A percentile compares a stretch with the other conserved stretches of the same genome.
Conservation (phyloP, 2,797 vertebrate genomes). For the Ispidina lecontei region DNA sequence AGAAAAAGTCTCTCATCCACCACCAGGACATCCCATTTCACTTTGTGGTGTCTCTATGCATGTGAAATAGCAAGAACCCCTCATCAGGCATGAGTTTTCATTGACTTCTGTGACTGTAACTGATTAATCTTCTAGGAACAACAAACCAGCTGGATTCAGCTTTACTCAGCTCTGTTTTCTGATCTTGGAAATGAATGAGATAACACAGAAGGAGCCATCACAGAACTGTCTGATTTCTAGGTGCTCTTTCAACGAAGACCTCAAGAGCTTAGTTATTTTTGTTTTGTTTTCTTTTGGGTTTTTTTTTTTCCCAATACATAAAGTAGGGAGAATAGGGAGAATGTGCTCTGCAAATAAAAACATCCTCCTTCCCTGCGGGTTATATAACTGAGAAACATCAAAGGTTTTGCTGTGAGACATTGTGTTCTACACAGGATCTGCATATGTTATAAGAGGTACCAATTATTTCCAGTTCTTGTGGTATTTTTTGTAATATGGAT, state of each 20-base stretch:
- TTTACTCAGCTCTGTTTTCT: background rate
- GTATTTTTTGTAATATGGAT: conserved; percentile 34
- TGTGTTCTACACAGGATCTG: conserved; percentile 34
- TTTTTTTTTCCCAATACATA: background rate
- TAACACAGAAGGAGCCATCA: background rate
- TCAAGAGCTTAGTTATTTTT: background rate
- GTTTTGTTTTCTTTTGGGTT: background rate
- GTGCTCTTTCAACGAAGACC: background rate
- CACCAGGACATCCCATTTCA: background rate
- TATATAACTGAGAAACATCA: conserved; percentile 56
- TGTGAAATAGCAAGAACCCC: background rate
- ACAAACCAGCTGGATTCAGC: background rate
- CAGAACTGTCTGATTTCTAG: background rate
- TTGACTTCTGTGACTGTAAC: background rate
- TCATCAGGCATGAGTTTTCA: background rate
- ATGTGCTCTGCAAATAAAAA: background rate
- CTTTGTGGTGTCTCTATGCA: background rate
- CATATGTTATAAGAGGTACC: conserved; percentile 44
- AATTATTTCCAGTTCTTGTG: conserved; percentile 62
- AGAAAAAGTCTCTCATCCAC: background rate
- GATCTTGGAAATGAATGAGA: background rate
- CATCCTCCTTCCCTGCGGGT: background rate
- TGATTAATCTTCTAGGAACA: background rate
- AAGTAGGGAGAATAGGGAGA: background rate
- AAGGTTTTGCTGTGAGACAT: conserved; percentile 39